Evolutionary conservation across 2,888 invertebrate genomes (phyloP).

Genomic region (Orgyia antiqua): DNA sequence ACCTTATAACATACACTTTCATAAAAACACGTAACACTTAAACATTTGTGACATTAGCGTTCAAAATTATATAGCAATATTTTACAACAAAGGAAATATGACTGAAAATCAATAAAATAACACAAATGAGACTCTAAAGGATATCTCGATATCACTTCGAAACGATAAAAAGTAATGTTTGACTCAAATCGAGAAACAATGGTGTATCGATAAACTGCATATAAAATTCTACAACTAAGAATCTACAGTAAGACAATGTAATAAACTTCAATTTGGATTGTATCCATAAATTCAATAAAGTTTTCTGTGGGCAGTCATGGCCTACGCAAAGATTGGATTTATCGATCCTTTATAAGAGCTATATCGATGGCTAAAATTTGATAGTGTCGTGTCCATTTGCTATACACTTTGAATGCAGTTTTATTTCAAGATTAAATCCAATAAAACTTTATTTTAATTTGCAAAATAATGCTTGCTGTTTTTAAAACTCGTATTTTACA

Average conservation of each 20-base stretch:
- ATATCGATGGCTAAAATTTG: constrained; percentile 23
- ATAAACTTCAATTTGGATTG: constrained; percentile 8
- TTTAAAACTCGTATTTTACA: too few species aligned
- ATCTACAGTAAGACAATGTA: not conserved
- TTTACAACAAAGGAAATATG: constrained; percentile 28
- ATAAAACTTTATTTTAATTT: too few species aligned
- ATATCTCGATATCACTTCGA: constrained; percentile 46
- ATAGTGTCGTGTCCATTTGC: constrained; percentile 10
- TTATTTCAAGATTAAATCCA: too few species aligned
- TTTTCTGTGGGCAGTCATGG: constrained; percentile 26
- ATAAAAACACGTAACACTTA: too few species aligned
- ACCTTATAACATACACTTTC: too few species aligned
- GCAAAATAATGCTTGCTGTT: too few species aligned
- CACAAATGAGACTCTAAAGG: constrained; percentile 39
- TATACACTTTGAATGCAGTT: constrained; percentile 5
- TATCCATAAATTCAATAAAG: constrained; percentile 17
- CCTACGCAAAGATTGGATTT: constrained; percentile 33
- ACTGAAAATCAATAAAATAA: constrained; percentile 38
- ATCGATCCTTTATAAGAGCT: constrained; percentile 28
- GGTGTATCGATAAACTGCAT: constrained; percentile 39
- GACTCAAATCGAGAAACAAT: constrained; percentile 58
- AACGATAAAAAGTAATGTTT: constrained; percentile 61
- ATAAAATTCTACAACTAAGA: constrained; percentile 1
- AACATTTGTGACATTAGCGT: too few species aligned
- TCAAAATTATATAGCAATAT: too few species aligned